A percentile compares a stretch with the other conserved stretches of the same genome.
These are phyloP conservation scores for Cyanocitta stelleri DNA, from an alignment of 2,113 vertebrate species.

Conservation along the genomic window DNA sequence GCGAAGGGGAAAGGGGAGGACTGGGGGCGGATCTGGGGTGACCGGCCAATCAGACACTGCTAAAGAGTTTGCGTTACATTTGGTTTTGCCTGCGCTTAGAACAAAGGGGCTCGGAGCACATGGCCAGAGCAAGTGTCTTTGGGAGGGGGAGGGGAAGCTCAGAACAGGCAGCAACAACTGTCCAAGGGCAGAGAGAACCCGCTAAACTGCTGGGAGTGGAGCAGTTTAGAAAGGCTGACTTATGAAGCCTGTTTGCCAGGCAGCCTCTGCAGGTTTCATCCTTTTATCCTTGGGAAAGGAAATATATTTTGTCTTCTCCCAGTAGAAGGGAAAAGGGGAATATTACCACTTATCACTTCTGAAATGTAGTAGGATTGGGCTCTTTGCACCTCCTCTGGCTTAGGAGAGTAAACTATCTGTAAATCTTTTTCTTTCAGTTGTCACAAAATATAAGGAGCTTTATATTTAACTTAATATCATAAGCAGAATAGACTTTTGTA, in stretches of 20 bases:
- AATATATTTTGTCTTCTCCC: neutral
- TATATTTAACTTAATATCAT: neutral
- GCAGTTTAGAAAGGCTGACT: neutral
- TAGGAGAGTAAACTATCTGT: neutral
- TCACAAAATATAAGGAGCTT: neutral
- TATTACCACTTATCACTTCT: neutral
- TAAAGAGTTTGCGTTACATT: no score
- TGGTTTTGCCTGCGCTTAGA: no score
- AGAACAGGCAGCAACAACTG: no score
- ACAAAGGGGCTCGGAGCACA: no score
- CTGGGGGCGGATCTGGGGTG: no score
- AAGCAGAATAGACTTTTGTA: constrained; percentile 6
- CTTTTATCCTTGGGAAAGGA: neutral
- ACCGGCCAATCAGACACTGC: no score
- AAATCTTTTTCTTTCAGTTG: neutral
- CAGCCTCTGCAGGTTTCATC: neutral
- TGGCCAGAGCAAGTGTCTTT: no score
- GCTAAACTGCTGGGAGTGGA: neutral
- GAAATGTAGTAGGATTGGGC: neutral
- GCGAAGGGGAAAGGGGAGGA: no score
- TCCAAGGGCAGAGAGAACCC: neutral
- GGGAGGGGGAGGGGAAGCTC: no score
- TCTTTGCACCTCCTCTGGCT: neutral
- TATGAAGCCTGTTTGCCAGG: neutral
- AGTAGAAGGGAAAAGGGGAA: neutral